These are phyloP conservation scores for Sarcophaga caerulescens DNA, from an alignment of 2,888 invertebrate genomes.

Conservation along the genomic window DNA sequence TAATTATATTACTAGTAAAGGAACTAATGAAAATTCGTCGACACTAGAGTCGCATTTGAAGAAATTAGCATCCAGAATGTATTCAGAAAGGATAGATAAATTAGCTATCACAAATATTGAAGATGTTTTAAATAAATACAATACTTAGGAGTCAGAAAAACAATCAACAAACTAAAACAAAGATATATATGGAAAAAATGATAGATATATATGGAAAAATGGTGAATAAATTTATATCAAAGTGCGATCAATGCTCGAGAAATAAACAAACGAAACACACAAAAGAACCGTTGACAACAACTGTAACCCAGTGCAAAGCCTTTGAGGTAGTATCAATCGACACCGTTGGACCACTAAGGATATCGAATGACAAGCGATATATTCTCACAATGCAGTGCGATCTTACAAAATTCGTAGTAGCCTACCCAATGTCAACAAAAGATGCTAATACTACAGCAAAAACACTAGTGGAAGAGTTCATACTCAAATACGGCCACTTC, in stretches of 20 bases:
- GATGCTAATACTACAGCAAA: constrained; percentile 28
- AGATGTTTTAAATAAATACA: neutral
- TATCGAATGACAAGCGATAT: constrained; percentile 15
- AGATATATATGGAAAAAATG: too few relatives aligned
- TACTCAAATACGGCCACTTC: neutral
- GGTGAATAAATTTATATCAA: neutral
- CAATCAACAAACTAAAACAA: constrained; percentile 3
- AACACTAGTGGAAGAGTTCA: constrained; percentile 49
- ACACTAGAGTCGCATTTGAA: too few relatives aligned
- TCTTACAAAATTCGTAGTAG: constrained; percentile 25
- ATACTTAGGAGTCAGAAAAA: constrained; percentile 28
- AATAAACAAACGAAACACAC: constrained; percentile 36
- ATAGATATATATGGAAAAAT: too few relatives aligned
- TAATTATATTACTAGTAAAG: too few relatives aligned
- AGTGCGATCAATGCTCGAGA: constrained; percentile 10
- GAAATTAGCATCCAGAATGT: too few relatives aligned
- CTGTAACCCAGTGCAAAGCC: neutral
- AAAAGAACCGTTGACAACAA: constrained; percentile 22
- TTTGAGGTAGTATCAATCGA: neutral
- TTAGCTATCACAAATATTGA: neutral
- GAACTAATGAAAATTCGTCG: too few relatives aligned
- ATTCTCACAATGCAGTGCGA: constrained; percentile 37
- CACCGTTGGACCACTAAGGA: neutral
- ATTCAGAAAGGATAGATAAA: too few relatives aligned
- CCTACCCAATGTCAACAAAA: constrained; percentile 24